phyloP scores from a whole-genome alignment of 2,888 invertebrate species.

The Monochamus alternatus region DNA sequence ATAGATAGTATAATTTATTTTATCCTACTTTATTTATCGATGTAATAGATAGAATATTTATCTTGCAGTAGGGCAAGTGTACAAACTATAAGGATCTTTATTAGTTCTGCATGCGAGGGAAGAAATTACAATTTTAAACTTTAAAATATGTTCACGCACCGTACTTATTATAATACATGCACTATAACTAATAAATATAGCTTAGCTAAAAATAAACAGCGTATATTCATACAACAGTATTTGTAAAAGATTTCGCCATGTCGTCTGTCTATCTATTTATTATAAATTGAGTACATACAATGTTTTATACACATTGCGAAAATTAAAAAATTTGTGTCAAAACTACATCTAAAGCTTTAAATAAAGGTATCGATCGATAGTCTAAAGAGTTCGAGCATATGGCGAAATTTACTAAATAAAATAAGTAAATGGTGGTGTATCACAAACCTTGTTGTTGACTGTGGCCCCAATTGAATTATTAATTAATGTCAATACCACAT shows the following conservation, averaged over 20 bases:
- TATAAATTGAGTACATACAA: background rate
- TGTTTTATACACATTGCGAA: too few relatives aligned
- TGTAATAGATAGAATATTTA: conserved; percentile 7
- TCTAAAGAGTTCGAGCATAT: background rate
- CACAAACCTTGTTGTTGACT: conserved; percentile 36
- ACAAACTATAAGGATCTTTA: conserved; percentile 13
- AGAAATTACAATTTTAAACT: conserved; percentile 35
- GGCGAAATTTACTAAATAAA: conserved; percentile 22
- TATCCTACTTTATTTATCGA: conserved; percentile 1
- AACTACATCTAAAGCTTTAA: too few relatives aligned
- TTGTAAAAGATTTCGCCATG: conserved; percentile 20
- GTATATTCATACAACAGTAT: conserved; percentile 30
- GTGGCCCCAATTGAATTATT: conserved; percentile 36
- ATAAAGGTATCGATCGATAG: too few relatives aligned
- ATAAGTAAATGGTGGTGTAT: conserved; percentile 38
- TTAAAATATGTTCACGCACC: conserved; percentile 53
- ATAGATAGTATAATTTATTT: background rate
- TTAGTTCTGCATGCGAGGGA: conserved; percentile 21
- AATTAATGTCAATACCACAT: conserved; percentile 26
- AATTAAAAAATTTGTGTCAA: too few relatives aligned
- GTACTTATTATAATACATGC: conserved; percentile 51
- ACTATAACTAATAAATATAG: conserved; percentile 53
- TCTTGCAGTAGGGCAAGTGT: conserved; percentile 18
- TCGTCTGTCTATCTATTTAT: background rate
- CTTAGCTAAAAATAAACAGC: conserved; percentile 51